Percentiles rank a stretch among this genome's conserved stretches.
Conservation (phyloP, 2,113 vertebrate genomes). For the Pomatostomus ruficeps region DNA sequence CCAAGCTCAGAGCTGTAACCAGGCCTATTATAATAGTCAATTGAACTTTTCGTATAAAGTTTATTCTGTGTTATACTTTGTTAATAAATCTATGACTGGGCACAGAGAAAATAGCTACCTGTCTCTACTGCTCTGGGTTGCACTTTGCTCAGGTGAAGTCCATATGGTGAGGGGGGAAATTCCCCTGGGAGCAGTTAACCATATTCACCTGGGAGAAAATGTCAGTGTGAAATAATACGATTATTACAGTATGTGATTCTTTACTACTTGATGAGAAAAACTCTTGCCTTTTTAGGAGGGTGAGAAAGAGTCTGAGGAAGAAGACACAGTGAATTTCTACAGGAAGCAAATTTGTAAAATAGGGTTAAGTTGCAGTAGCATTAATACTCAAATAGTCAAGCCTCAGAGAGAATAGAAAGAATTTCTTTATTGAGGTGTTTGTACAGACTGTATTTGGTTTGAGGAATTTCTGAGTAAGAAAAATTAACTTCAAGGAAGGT, state of each 20-base stretch:
- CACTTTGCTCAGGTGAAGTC: background rate
- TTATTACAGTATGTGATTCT: background rate
- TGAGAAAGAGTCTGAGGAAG: background rate
- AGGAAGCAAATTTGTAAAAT: background rate
- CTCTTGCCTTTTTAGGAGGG: background rate
- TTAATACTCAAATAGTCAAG: background rate
- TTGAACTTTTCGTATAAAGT: background rate
- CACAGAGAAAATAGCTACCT: background rate
- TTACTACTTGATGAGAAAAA: background rate
- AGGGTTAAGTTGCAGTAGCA: background rate
- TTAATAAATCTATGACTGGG: background rate
- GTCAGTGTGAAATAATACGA: background rate
- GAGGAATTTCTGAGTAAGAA: background rate
- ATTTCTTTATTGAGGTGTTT: background rate
- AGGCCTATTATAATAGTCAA: background rate
- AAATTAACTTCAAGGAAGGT: background rate
- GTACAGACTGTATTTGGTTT: background rate
- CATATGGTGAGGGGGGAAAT: background rate
- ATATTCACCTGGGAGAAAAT: background rate
- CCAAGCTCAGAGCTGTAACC: background rate
- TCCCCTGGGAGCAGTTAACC: background rate
- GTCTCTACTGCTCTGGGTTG: background rate
- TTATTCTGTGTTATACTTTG: background rate
- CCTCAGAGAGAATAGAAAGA: background rate
- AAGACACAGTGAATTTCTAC: background rate